A percentile compares a stretch with the other conserved stretches of the same genome.
Conservation (phyloP, 2,797 vertebrate species). For the Oreochromis grahami region DNA sequence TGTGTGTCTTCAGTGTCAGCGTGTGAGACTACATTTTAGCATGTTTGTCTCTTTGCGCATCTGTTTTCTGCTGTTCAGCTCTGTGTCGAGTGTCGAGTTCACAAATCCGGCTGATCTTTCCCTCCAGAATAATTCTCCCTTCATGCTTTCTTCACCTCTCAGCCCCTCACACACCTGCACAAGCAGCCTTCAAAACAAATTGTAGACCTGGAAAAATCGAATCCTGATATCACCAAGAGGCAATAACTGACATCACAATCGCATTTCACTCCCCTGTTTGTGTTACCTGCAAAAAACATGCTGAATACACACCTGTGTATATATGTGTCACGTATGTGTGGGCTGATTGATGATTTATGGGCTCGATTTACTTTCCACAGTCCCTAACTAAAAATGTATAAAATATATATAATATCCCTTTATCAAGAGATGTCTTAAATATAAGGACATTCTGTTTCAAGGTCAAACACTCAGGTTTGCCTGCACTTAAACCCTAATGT, state of each 20-base stretch:
- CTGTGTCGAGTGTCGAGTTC: neutral
- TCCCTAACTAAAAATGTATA: neutral
- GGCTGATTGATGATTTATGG: neutral
- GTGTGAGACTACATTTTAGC: neutral
- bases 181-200: neutral
- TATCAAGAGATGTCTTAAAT: neutral
- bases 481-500: neutral
- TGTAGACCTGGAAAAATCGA: neutral
- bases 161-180: neutral
- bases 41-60: neutral
- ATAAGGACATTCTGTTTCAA: neutral
- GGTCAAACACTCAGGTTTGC: neutral
- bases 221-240: neutral
- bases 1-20: neutral
- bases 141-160: neutral
- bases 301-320: neutral
- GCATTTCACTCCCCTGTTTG: neutral
- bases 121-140: neutral
- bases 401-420: neutral
- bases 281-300: neutral
- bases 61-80: neutral
- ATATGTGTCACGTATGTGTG: accelerated
- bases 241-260: neutral
- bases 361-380: neutral
- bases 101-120: neutral